These are phyloP conservation scores for Sus cebifrons DNA, from an alignment of 2,797 vertebrate species.

Conservation along the genomic window DNA sequence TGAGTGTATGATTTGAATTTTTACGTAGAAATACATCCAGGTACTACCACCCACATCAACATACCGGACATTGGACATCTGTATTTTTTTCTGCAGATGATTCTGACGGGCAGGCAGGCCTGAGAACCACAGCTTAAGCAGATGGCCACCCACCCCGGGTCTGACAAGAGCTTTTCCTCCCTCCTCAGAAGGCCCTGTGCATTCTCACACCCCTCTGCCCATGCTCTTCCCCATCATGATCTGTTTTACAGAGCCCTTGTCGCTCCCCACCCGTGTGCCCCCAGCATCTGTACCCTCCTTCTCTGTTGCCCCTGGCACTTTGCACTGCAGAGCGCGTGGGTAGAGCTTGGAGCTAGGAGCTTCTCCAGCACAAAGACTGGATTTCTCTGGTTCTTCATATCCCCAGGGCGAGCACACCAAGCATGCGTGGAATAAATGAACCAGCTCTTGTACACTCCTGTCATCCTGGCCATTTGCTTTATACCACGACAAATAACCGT, in stretches of 20 bases:
- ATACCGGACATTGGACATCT: neutral
- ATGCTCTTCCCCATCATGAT: neutral
- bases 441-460: neutral
- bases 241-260: neutral
- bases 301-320: neutral
- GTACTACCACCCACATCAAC: neutral
- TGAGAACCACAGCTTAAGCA: neutral
- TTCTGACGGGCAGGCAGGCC: neutral
- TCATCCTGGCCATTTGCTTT: neutral
- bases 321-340: fast-evolving
- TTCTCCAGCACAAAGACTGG: neutral
- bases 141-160: neutral
- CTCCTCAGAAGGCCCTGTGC: neutral
- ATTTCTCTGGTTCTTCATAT: neutral
- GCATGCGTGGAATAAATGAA: neutral
- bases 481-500: neutral
- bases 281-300: neutral
- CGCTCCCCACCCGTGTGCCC: neutral
- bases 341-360: neutral
- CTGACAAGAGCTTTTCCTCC: neutral
- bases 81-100: neutral
- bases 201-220: neutral
- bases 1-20: neutral
- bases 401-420: neutral
- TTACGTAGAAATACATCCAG: neutral